Evolutionary conservation across 1,140 invertebrate species (phyloP), one percentile per base, ranked within the genome.

Genomic region (Drosophila cardini): DNA sequence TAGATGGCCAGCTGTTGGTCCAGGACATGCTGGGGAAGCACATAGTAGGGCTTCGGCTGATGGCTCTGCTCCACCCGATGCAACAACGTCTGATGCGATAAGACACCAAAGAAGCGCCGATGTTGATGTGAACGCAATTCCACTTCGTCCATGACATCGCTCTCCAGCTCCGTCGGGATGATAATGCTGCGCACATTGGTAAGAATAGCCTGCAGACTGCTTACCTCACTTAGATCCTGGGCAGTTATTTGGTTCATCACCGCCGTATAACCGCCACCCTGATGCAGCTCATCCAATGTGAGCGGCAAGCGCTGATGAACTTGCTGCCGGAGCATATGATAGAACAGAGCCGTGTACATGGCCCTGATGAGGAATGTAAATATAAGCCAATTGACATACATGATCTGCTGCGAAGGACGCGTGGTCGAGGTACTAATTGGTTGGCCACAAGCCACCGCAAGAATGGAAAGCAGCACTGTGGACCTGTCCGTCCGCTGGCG

Each of bases 1-100:
- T 83, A 83, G 10, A 84, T 80, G 43, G 77, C 72, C 64, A 84
- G 21, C 46, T 84, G 80, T n/a, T 84, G 81, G 26, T 84, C 76
- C 34, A 84, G 52, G 0, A 84, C 48, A 2, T 72, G 60, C 38
- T 84, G 56, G 1, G 69, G 64, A 4, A 84, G 13, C 1, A 84
- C 72, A 34, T 83, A 75, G n/a, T 71, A 84, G 18, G 67, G 13
- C 0, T 72, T 76, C 0, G 80, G 50, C 30, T 68, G 64, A 13
- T 70, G 76, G 1, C 34, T 15, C 0, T 45, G 40, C 13, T 74
- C 42, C 5, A 65, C 58, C 9, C 69, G 57, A 46, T 80, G 40
- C 2, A 84, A 50, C 38, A 83, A 38, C 2, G 74, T 58, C 26
- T 84, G 73, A 16, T 57, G 50, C 1, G 80, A 77, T 11, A 80